phyloP scores from a whole-genome alignment of 2,888 invertebrate genomes.

The Chironomus tentans region DNA sequence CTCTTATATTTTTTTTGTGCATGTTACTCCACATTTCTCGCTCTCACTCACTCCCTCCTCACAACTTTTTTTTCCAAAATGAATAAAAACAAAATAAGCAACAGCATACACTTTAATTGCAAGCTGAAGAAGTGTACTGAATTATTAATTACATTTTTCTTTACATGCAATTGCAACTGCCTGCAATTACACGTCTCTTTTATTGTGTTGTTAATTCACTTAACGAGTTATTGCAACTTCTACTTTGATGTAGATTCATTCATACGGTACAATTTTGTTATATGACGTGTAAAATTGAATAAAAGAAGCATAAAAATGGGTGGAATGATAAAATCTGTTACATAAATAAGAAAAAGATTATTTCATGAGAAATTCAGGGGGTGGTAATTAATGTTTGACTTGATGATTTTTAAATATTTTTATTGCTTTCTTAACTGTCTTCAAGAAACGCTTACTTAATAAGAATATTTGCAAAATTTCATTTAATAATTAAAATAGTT shows the following conservation, averaged over 20 bases:
- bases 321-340: too few species aligned
- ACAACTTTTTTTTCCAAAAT: neutral
- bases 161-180: neutral
- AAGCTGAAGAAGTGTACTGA: neutral
- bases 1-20: neutral
- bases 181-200: constrained; percentile 20
- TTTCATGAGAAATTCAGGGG: too few species aligned
- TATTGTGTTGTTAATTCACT: constrained; percentile 26
- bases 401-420: too few species aligned
- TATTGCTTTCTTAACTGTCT: too few species aligned
- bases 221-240: constrained; percentile 10
- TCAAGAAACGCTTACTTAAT: too few species aligned
- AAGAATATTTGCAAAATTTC: too few species aligned
- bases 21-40: neutral
- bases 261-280: neutral
- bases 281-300: neutral
- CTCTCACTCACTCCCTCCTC: neutral
- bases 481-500: too few species aligned
- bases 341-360: too few species aligned
- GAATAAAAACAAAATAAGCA: neutral
- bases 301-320: too few species aligned
- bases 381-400: too few species aligned
- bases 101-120: constrained; percentile 14
- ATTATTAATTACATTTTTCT: constrained; percentile 22
- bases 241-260: neutral